Evolutionary conservation across 2,888 invertebrate genomes (phyloP).

Genomic region (Drepanosiphum platanoidis): DNA sequence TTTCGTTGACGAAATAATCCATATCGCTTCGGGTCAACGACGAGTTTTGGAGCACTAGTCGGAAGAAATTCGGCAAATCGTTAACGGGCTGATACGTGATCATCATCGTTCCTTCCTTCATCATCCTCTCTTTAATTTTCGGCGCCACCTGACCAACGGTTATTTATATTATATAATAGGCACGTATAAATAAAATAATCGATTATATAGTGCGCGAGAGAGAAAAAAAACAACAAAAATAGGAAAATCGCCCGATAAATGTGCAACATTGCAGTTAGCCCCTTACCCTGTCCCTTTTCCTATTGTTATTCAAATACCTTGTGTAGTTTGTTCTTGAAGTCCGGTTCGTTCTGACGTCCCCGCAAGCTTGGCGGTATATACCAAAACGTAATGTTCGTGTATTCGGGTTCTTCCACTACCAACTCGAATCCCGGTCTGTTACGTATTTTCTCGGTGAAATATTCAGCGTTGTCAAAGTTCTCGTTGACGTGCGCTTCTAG

Average conservation of each 20-base stretch:
- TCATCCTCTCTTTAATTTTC: slow-evolving; percentile 93
- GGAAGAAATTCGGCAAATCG: slow-evolving; percentile 90
- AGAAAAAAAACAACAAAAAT: neutral
- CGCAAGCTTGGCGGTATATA: slow-evolving; percentile 84
- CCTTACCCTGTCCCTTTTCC: too few relatives aligned
- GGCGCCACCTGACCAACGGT: slow-evolving; percentile 78
- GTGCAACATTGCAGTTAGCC: too few relatives aligned
- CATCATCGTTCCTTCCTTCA: slow-evolving; percentile 94
- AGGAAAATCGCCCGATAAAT: too few relatives aligned
- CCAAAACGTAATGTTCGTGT: slow-evolving; percentile 97
- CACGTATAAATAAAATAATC: neutral
- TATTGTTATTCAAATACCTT: too few relatives aligned
- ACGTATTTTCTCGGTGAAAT: slow-evolving; percentile 76
- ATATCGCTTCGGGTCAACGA: slow-evolving; percentile 85
- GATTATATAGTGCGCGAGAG: neutral
- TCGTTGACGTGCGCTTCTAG: slow-evolving; percentile 82
- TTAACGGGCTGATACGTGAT: slow-evolving; percentile 93
- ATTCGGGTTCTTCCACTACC: slow-evolving; percentile 82
- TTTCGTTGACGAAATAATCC: slow-evolving; percentile 86
- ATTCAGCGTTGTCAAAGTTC: slow-evolving; percentile 79
- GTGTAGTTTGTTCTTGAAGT: slow-evolving; percentile 76
- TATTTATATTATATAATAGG: neutral
- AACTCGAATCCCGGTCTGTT: slow-evolving; percentile 78
- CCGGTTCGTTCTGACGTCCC: slow-evolving; percentile 70
- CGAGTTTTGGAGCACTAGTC: slow-evolving; percentile 92